Percentiles rank a stretch among this genome's conserved stretches.
These are phyloP conservation scores for Zoanthus sociatus DNA, from an alignment of 92 coral and sea anemone species.

Conservation along the genomic window DNA sequence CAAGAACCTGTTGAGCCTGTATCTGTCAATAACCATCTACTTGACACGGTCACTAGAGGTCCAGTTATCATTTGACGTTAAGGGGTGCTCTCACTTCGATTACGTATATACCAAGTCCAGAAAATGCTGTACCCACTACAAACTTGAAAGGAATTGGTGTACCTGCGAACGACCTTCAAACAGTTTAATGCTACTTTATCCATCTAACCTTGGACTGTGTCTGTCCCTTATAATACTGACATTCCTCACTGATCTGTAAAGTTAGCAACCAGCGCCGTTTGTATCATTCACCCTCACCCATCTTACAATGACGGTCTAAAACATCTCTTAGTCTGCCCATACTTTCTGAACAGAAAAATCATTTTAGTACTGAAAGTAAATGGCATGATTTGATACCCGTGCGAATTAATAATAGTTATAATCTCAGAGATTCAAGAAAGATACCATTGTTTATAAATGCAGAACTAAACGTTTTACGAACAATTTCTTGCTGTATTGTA, in stretches of 20 bases:
- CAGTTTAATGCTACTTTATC: neutral
- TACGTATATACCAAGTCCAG: neutral
- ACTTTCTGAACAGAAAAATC: too few species aligned
- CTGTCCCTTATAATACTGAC: neutral
- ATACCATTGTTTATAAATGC: too few species aligned
- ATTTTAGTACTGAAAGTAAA: too few species aligned
- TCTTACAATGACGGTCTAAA: neutral
- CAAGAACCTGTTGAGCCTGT: neutral
- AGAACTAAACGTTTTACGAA: too few species aligned
- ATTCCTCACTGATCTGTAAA: neutral
- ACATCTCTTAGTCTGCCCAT: neutral
- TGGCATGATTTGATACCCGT: too few species aligned
- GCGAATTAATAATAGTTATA: too few species aligned
- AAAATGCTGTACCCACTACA: neutral
- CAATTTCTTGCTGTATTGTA: too few species aligned
- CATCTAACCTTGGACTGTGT: neutral
- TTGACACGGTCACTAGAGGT: neutral
- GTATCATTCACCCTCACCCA: neutral
- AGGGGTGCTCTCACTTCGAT: neutral
- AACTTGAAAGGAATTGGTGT: constrained; percentile 13
- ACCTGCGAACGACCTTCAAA: neutral
- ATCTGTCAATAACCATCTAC: neutral
- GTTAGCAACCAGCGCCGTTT: neutral
- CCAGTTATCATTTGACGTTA: neutral
- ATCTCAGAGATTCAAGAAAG: too few species aligned